phyloP scores from a whole-genome alignment of 1,140 invertebrate genomes.

The Drosophila biarmipes region DNA sequence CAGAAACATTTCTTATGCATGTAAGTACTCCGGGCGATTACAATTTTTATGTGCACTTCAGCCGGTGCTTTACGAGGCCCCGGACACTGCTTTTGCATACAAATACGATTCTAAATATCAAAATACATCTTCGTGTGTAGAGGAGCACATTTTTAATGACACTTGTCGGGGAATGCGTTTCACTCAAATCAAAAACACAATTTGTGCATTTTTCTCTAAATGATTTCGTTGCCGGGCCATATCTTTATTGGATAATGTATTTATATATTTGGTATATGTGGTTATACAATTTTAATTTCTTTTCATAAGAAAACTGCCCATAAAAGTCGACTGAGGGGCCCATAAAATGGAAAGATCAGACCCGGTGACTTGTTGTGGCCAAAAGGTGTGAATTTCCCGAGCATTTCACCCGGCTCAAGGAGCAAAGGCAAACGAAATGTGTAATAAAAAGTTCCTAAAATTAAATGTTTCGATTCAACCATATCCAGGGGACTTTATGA shows the following conservation, averaged over 20 bases:
- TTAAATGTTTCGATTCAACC: slow-evolving; percentile 64
- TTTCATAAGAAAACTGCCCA: slow-evolving; percentile 71
- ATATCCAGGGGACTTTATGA: slow-evolving; percentile 55
- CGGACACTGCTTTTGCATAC: slow-evolving; percentile 72
- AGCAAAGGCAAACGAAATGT: slow-evolving; percentile 48
- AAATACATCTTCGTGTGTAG: slow-evolving; percentile 5
- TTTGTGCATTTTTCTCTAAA: slow-evolving; percentile 75
- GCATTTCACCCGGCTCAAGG: slow-evolving; percentile 60
- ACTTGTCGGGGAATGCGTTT: slow-evolving; percentile 57
- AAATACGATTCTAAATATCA: slow-evolving; percentile 28
- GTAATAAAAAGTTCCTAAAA: slow-evolving; percentile 74
- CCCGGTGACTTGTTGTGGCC: slow-evolving; percentile 68
- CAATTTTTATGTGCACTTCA: slow-evolving; percentile 74
- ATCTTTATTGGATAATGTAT: slow-evolving; percentile 76
- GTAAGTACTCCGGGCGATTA: slow-evolving; percentile 69
- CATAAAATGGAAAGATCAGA: slow-evolving; percentile 58
- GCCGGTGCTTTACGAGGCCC: slow-evolving; percentile 62
- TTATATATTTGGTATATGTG: slow-evolving; percentile 50
- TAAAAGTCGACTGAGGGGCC: slow-evolving; percentile 62
- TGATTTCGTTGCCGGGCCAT: slow-evolving; percentile 61
- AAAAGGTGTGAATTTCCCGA: slow-evolving; percentile 73
- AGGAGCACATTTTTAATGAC: slow-evolving; percentile 65
- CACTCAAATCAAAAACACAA: slow-evolving; percentile 40
- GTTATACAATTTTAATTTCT: slow-evolving; percentile 74
- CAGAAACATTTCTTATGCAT: slow-evolving; percentile 58